Conservation (phyloP, 2,797 vertebrate genomes). For the Choloepus didactylus region DNA sequence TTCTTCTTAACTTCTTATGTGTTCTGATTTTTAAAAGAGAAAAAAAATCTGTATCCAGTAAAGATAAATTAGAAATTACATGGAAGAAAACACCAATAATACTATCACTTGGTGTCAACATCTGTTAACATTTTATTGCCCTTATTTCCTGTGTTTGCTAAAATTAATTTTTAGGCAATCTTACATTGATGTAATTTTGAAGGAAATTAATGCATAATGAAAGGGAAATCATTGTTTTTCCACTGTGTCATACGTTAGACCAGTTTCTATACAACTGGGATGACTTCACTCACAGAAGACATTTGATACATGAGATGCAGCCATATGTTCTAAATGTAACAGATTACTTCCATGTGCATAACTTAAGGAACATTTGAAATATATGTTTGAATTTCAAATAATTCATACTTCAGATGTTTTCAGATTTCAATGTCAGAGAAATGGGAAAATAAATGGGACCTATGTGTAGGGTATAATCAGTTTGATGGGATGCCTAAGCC, state of each 20-base stretch:
- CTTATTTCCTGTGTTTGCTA: not conserved
- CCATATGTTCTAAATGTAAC: slow-evolving; percentile 76
- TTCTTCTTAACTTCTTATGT: not conserved
- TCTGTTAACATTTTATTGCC: not conserved
- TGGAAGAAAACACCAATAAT: not conserved
- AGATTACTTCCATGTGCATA: slow-evolving; percentile 75
- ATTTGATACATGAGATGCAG: slow-evolving; percentile 70
- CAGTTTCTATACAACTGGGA: slow-evolving; percentile 73
- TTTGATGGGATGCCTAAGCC: not conserved
- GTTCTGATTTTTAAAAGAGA: not conserved
- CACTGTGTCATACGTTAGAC: slow-evolving; percentile 63
- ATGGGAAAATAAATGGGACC: slow-evolving; percentile 29
- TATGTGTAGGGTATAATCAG: not conserved
- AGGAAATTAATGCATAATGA: slow-evolving; percentile 66
- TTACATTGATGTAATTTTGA: slow-evolving; percentile 53
- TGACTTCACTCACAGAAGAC: slow-evolving; percentile 72
- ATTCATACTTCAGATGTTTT: slow-evolving; percentile 41
- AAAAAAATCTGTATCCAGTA: not conserved
- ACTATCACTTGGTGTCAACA: not conserved
- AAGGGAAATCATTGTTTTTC: slow-evolving; percentile 66
- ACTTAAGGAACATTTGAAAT: slow-evolving; percentile 72
- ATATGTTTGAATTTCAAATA: slow-evolving; percentile 66
- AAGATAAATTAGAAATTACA: slow-evolving; percentile 44
- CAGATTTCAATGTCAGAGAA: slow-evolving; percentile 66
- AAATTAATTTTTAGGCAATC: slow-evolving; percentile 53